A percentile compares a stretch with the other conserved stretches of the same genome.
These are phyloP conservation scores for Tanytarsus gracilentus DNA, from an alignment of 2,888 invertebrate genomes.

Conservation along the genomic window DNA sequence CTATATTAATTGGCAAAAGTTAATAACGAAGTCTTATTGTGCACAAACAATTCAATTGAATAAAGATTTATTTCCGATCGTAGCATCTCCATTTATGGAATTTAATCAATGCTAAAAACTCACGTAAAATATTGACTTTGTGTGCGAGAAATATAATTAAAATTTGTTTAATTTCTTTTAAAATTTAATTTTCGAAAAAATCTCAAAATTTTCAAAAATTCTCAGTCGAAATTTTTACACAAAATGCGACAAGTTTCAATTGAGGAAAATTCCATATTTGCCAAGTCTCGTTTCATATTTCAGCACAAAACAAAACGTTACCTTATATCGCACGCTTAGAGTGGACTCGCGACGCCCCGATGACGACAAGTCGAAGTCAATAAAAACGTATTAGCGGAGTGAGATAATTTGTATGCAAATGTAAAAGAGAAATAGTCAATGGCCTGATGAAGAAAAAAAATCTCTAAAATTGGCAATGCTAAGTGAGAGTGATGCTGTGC, in stretches of 20 bases:
- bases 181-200: not conserved
- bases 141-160: not conserved
- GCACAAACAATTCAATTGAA: no score
- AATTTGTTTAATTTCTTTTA: not conserved
- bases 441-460: not conserved
- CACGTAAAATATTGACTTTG: no score
- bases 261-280: slow-evolving; percentile 7
- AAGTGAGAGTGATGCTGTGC: not conserved
- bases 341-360: no score
- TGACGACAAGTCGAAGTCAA: no score
- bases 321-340: no score
- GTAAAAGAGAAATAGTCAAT: slow-evolving; percentile 4
- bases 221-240: not conserved
- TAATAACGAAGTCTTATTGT: no score
- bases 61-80: no score
- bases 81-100: slow-evolving; percentile 21
- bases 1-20: slow-evolving; percentile 1
- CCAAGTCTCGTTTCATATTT: not conserved
- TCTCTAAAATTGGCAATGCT: slow-evolving; percentile 7
- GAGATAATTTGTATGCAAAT: not conserved
- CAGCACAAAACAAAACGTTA: not conserved
- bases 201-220: not conserved
- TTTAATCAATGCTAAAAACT: slow-evolving; percentile 29
- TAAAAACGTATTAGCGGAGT: not conserved
- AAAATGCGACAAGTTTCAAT: not conserved